Evolutionary conservation across 2,888 invertebrate genomes (phyloP), one percentile per base, ranked within the genome.

Genomic region (Stramonita haemastoma): DNA sequence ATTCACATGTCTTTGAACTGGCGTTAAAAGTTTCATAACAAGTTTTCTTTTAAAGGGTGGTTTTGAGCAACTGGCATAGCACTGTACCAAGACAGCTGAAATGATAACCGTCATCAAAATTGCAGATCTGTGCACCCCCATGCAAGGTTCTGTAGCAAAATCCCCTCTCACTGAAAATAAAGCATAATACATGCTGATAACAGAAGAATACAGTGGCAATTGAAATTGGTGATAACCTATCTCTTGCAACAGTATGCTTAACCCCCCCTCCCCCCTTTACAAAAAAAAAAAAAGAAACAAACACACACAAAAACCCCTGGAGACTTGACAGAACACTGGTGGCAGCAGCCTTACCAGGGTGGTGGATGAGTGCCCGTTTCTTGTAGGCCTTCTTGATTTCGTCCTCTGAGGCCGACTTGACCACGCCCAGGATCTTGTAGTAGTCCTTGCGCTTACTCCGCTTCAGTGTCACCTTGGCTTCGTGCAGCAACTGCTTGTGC

Each of bases 341-440:
- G 5, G 4, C 22, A 34, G 8, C 36, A 29, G 36, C 93, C 93
- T 92, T 95, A 97, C 97, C 97, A 90, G 99, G 99, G 97, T 99
- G 99, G 96, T 97, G 98, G 19, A 98, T 97, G 90, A 99, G 96
- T 0, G 99, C 99, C 93, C 98, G 97, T 96, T 98, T 98, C 94
- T 97, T 97, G 96, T 99, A 99, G 0, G 99, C 99, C 96, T 98
- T 99, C 95, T 98, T 99, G 90, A 99, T 98, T 94, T 99, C 99
- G 94, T 98, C 98, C 46, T 98, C 98, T 0, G 97, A 97, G 0
- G 99, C 98, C 93, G 96, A 97, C 95, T 98, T 98, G 2, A 97
- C 97, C 26, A 99, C 97, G 8, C 98, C 98, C 90, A 99, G 97
- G 93, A 99, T 98, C 96, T 98, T 99, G 95, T 99, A 99, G 96